Evolutionary conservation across 2,113 vertebrate species (phyloP).

Genomic region (Malurus melanocephalus): DNA sequence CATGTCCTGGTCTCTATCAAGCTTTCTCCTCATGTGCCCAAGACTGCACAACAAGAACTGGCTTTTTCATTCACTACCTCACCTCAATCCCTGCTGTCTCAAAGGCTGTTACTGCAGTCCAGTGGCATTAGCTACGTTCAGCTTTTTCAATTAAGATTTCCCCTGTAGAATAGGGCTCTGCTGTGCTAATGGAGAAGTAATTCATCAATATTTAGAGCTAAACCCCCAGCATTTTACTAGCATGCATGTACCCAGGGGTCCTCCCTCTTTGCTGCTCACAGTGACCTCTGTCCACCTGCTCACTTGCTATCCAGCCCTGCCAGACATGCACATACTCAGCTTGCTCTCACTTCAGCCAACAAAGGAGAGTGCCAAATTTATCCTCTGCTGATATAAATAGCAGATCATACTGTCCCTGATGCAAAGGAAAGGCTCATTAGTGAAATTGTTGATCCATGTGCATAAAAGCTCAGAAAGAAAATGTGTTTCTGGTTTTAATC

Average conservation of each 20-base stretch:
- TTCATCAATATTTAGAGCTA: neutral
- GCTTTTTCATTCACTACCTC: neutral
- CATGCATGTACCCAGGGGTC: fast-evolving
- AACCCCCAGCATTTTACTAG: neutral
- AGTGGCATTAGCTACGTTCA: neutral
- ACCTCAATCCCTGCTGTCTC: neutral
- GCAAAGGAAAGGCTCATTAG: neutral
- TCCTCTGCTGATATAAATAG: neutral
- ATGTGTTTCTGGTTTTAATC: neutral
- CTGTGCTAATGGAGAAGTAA: neutral
- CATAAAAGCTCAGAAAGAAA: neutral
- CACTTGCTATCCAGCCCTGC: neutral
- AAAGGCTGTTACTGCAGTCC: neutral
- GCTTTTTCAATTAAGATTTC: neutral
- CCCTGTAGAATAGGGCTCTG: neutral
- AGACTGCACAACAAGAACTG: neutral
- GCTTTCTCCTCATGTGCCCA: neutral
- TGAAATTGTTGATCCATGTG: neutral
- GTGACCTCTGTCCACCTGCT: neutral
- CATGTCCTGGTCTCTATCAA: neutral
- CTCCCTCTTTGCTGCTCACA: neutral
- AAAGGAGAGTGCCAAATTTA: neutral
- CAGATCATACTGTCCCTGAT: neutral
- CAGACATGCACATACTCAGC: neutral
- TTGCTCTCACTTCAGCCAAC: neutral